Evolutionary conservation across 1,140 invertebrate genomes (phyloP).

Genomic region (Drosophila tropicalis): DNA sequence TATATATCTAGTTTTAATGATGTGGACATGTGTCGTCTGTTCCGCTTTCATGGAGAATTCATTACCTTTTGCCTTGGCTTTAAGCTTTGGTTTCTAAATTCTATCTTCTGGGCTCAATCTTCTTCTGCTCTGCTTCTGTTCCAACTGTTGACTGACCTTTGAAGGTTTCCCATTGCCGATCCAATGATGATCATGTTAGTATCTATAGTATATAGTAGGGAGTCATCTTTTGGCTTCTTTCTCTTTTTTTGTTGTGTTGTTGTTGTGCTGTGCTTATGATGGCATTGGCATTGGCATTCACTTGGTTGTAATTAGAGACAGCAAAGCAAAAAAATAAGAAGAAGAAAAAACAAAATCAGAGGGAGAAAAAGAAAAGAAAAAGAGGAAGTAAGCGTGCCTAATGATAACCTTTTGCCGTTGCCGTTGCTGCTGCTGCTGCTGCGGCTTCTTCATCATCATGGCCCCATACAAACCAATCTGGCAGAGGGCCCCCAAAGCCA

Average conservation of each 20-base stretch:
- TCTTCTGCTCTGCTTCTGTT: conserved; percentile 17
- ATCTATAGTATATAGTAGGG: background rate
- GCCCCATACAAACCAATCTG: conserved; percentile 14
- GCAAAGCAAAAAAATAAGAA: background rate
- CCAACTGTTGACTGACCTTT: conserved; percentile 43
- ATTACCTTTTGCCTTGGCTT: background rate
- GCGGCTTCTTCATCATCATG: conserved; percentile 7
- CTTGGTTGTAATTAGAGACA: conserved; percentile 65
- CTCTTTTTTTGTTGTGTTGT: background rate
- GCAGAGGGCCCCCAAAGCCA: conserved; percentile 30
- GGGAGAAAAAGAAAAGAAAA: conserved; percentile 18
- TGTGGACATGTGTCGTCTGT: conserved; percentile 9
- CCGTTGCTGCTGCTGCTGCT: conserved; percentile 10
- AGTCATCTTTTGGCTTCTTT: conserved; percentile 13
- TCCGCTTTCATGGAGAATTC: conserved; percentile 8
- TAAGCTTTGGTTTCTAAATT: background rate
- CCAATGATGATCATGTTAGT: conserved; percentile 24
- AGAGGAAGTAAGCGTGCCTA: conserved; percentile 73
- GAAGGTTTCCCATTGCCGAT: conserved; percentile 16
- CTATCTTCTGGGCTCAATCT: background rate
- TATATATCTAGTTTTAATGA: conserved; percentile 17
- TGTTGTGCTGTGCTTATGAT: conserved; percentile 41
- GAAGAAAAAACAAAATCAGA: too few relatives aligned
- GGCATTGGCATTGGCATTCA: conserved; percentile 56
- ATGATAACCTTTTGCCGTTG: conserved; percentile 75